phyloP scores from a whole-genome alignment of 2,797 vertebrate species.

The Orestias chungarensis region DNA sequence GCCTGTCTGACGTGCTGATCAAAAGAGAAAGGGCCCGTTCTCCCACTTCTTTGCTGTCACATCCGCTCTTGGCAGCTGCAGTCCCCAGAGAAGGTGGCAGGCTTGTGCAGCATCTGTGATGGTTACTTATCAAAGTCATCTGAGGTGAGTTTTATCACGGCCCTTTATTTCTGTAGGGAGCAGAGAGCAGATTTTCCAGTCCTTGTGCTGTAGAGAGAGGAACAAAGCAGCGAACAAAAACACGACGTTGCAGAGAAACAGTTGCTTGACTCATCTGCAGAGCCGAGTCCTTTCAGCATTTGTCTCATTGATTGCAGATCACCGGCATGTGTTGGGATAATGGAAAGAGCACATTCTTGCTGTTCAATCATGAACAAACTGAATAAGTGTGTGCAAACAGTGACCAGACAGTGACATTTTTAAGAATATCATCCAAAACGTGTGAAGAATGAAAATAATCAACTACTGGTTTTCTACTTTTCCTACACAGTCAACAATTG shows the following conservation, averaged over 20 bases:
- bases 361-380: constrained; percentile 34
- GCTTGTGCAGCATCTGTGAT: constrained; percentile 49
- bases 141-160: constrained; percentile 55
- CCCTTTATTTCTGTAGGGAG: constrained; percentile 67
- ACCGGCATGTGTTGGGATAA: constrained; percentile 41
- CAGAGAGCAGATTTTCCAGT: constrained; percentile 36
- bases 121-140: constrained; percentile 49
- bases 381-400: constrained; percentile 36
- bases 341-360: constrained; percentile 26
- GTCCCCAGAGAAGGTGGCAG: constrained; percentile 45
- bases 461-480: background rate
- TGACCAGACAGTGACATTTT: constrained; percentile 39
- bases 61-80: constrained; percentile 56
- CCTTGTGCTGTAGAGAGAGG: constrained; percentile 50
- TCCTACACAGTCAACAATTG: background rate
- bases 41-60: constrained; percentile 65
- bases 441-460: background rate
- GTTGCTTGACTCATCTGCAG: constrained; percentile 47
- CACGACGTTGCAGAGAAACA: constrained; percentile 35
- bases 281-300: constrained; percentile 53
- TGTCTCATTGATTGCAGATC: constrained; percentile 65
- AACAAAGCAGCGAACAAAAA: constrained; percentile 53
- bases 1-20: constrained; percentile 71
- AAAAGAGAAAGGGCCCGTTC: constrained; percentile 65
- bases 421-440: constrained; percentile 9